Evolutionary conservation across 1,140 invertebrate genomes (phyloP).

Genomic region (Drosophila virilis): DNA sequence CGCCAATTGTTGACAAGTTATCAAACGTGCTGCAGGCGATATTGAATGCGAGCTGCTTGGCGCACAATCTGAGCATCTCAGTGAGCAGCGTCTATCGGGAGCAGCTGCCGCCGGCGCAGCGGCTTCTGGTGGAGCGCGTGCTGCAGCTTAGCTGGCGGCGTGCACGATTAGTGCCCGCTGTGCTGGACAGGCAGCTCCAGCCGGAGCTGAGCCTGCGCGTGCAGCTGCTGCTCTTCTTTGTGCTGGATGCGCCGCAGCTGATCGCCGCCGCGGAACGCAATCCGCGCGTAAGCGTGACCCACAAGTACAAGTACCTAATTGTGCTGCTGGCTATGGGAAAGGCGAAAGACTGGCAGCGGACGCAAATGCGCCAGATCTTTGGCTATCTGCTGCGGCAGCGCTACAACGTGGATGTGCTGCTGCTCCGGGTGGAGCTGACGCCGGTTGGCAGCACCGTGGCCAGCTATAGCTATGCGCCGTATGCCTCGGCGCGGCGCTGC

Average conservation of each 20-base stretch:
- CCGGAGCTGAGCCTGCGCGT: not conserved
- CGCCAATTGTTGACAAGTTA: not conserved
- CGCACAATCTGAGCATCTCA: slow-evolving; percentile 33
- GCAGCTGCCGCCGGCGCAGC: slow-evolving; percentile 15
- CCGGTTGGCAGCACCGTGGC: not conserved
- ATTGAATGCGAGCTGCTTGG: slow-evolving; percentile 23
- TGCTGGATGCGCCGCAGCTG: slow-evolving; percentile 24
- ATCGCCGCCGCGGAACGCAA: not conserved
- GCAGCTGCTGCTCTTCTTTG: slow-evolving; percentile 46
- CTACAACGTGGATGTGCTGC: slow-evolving; percentile 51
- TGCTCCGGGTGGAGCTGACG: slow-evolving; percentile 25
- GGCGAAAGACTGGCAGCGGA: not conserved
- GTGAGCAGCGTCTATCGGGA: slow-evolving; percentile 40
- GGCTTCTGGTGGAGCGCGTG: slow-evolving; percentile 12
- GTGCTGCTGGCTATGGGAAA: slow-evolving; percentile 14
- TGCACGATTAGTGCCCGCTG: slow-evolving; percentile 21
- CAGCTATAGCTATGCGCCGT: slow-evolving; percentile 48
- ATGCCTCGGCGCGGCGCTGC: slow-evolving; percentile 4
- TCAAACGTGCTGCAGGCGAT: slow-evolving; percentile 25
- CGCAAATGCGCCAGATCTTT: slow-evolving; percentile 49
- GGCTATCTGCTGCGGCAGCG: slow-evolving; percentile 42
- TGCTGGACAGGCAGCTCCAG: slow-evolving; percentile 23
- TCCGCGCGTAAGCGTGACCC: not conserved
- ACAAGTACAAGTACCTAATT: slow-evolving; percentile 30
- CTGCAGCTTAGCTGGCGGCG: slow-evolving; percentile 4